Conservation (phyloP, 2,797 vertebrate genomes). For the Stomatorhinus walkeri region DNA sequence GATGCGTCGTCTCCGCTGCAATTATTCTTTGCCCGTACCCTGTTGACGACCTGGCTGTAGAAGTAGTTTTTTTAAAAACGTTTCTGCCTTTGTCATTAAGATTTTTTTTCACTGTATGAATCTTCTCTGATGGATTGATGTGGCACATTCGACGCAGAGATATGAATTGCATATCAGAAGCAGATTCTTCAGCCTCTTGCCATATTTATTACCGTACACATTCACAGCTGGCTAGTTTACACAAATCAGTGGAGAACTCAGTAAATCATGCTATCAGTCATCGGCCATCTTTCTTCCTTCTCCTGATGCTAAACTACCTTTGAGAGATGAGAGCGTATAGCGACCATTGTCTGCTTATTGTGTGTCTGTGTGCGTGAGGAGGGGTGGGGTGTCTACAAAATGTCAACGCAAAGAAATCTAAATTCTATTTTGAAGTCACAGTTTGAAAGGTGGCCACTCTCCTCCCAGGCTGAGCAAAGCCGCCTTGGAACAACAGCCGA, state of each 20-base stretch:
- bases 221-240: neutral
- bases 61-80: neutral
- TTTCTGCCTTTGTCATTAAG: neutral
- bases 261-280: slow-evolving; percentile 24
- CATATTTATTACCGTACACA: slow-evolving; percentile 3
- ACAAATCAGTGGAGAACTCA: neutral
- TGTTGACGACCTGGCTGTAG: slow-evolving; percentile 28
- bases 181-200: neutral
- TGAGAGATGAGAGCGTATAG: slow-evolving; percentile 46
- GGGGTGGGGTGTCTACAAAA: slow-evolving; percentile 38
- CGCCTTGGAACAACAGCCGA: neutral
- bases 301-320: slow-evolving; percentile 45
- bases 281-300: neutral
- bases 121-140: slow-evolving; percentile 1
- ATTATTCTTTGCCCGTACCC: slow-evolving; percentile 38
- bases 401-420: slow-evolving; percentile 58
- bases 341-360: slow-evolving; percentile 48
- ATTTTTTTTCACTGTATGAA: neutral
- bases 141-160: neutral
- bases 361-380: slow-evolving; percentile 39
- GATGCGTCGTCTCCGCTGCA: slow-evolving; percentile 34
- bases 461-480: slow-evolving; percentile 39
- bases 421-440: slow-evolving; percentile 54
- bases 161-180: neutral
- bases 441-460: slow-evolving; percentile 54